Evolutionary conservation across 2,888 invertebrate genomes (phyloP).

Genomic region (Iselma pallidipennis): DNA sequence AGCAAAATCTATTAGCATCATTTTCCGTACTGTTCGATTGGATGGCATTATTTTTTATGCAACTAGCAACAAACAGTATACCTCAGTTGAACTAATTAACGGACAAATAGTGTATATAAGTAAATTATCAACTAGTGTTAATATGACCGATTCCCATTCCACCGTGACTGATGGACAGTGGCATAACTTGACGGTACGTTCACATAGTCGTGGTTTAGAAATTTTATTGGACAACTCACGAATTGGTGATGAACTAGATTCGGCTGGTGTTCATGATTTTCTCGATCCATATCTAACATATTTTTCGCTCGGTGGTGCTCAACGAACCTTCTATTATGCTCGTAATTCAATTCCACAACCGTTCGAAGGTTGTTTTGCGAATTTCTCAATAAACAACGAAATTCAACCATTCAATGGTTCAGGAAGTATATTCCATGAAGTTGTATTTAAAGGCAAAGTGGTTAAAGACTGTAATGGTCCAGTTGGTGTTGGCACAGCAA

Average conservation of each 20-base stretch:
- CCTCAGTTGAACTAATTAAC: constrained; percentile 75
- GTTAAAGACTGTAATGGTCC: constrained; percentile 74
- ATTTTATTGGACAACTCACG: constrained; percentile 71
- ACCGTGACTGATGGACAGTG: constrained; percentile 80
- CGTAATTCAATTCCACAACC: constrained; percentile 61
- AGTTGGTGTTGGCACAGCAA: constrained; percentile 74
- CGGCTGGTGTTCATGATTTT: constrained; percentile 87
- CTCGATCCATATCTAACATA: constrained; percentile 86
- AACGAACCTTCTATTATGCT: constrained; percentile 63
- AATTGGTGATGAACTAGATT: constrained; percentile 83
- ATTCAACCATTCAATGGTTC: constrained; percentile 88
- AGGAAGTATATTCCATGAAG: constrained; percentile 78
- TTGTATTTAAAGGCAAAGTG: constrained; percentile 72
- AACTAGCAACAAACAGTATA: constrained; percentile 85
- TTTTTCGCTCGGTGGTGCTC: constrained; percentile 78
- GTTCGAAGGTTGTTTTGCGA: constrained; percentile 89
- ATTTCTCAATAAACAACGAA: constrained; percentile 87
- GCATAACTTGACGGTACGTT: constrained; percentile 83
- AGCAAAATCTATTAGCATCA: constrained; percentile 75
- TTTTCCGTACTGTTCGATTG: constrained; percentile 77
- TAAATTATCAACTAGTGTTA: constrained; percentile 75
- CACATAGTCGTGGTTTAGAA: constrained; percentile 71
- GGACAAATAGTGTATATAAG: constrained; percentile 82
- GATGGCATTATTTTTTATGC: constrained; percentile 85
- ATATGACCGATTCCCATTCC: constrained; percentile 75